Evolutionary conservation across 2,888 invertebrate species (phyloP).

Genomic region (Ethmia dodecea): DNA sequence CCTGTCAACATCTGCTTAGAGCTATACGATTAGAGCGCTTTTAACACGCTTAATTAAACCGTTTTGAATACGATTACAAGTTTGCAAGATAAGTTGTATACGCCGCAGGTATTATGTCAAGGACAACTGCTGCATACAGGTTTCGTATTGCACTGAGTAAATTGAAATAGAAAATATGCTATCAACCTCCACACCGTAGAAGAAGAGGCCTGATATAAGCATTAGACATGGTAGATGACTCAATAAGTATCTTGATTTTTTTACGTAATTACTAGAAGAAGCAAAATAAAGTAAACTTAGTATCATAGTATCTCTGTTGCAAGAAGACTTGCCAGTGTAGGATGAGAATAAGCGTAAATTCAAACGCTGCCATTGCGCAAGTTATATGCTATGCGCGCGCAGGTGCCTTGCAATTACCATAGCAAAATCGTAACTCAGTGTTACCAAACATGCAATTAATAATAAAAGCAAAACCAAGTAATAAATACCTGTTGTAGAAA

Average conservation of each 20-base stretch:
- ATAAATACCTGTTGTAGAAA: not conserved
- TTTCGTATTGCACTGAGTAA: conserved; percentile 24
- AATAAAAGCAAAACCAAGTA: conserved; percentile 21
- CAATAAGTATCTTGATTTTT: too few species aligned
- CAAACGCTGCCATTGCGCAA: conserved; percentile 16
- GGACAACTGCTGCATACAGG: conserved; percentile 43
- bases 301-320: not conserved
- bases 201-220: too few species aligned
- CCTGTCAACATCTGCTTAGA: conserved; percentile 34
- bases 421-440: conserved; percentile 23
- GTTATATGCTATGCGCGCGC: conserved; percentile 21
- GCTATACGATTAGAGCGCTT: conserved; percentile 25
- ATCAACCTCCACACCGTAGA: too few species aligned
- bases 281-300: not conserved
- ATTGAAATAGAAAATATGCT: conserved; percentile 18
- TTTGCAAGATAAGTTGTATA: conserved; percentile 10
- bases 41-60: conserved; percentile 23
- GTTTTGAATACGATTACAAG: conserved; percentile 12
- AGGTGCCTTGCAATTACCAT: conserved; percentile 28
- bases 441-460: conserved; percentile 22
- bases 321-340: not conserved
- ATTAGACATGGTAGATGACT: too few species aligned
- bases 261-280: too few species aligned
- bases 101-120: conserved; percentile 44
- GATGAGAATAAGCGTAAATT: conserved; percentile 7